phyloP scores from a whole-genome alignment of 2,888 invertebrate genomes.

The Achlya flavicornis region DNA sequence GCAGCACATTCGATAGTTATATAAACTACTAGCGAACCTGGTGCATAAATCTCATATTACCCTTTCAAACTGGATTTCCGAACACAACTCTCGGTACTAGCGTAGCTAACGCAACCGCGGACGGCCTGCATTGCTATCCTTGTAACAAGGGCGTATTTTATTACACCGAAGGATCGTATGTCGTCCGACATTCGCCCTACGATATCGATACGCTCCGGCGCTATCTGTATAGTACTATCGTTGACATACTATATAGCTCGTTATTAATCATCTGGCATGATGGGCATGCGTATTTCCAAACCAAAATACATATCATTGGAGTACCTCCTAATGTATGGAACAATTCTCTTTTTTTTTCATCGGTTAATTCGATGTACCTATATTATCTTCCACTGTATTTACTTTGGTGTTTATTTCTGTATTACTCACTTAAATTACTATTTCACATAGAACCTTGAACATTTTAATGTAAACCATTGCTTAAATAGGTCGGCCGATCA shows the following conservation, averaged over 20 bases:
- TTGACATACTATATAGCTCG: constrained; percentile 19
- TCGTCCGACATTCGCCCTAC: constrained; percentile 35
- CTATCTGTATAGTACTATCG: constrained; percentile 18
- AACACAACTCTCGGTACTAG: constrained; percentile 22
- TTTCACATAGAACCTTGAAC: constrained; percentile 7
- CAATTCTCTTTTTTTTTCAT: neutral
- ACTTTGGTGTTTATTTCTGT: no score
- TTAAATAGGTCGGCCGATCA: neutral
- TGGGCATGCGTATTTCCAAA: neutral
- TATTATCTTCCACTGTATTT: no score
- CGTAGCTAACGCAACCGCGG: constrained; percentile 16
- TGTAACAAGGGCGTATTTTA: constrained; percentile 63
- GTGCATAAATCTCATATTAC: constrained; percentile 41
- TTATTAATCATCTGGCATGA: constrained; percentile 32
- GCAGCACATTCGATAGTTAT: constrained; percentile 23
- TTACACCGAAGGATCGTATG: constrained; percentile 60
- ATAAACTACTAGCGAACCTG: constrained; percentile 34
- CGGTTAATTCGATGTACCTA: neutral
- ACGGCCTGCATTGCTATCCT: constrained; percentile 41
- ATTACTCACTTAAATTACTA: neutral
- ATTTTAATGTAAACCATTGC: constrained; percentile 6
- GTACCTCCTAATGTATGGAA: neutral
- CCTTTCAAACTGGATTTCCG: constrained; percentile 33
- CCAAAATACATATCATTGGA: neutral
- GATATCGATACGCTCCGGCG: constrained; percentile 39